A percentile compares a stretch with the other conserved stretches of the same genome.
Conservation (phyloP, 2,888 invertebrate species). For the Kuschelorhynchus macadamiae region DNA sequence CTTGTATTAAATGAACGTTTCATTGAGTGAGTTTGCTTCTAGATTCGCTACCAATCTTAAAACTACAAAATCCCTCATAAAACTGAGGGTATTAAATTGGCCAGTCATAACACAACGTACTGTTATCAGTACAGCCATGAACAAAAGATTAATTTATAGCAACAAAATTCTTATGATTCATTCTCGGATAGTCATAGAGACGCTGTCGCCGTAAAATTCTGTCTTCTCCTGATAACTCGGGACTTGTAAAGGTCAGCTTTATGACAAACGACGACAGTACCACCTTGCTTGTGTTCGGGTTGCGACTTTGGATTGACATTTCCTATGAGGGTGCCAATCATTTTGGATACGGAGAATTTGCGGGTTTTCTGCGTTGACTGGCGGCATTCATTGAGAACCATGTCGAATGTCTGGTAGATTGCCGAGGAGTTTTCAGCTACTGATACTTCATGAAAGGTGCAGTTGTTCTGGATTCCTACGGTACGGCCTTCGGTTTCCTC, state of each 20-base stretch:
- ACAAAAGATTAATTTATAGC: conserved; percentile 13
- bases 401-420: conserved; percentile 81
- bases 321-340: conserved; percentile 83
- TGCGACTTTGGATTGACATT: conserved; percentile 65
- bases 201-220: conserved; percentile 75
- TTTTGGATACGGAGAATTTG: conserved; percentile 84
- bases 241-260: conserved; percentile 74
- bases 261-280: conserved; percentile 75
- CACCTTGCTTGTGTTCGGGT: conserved; percentile 69
- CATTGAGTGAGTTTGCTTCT: not conserved
- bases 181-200: conserved; percentile 76
- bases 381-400: conserved; percentile 78
- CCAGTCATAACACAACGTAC: conserved; percentile 23
- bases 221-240: conserved; percentile 72
- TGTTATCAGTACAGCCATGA: conserved; percentile 20
- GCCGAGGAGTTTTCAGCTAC: conserved; percentile 84
- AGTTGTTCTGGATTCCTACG: conserved; percentile 77
- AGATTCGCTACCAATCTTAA: not conserved
- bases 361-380: conserved; percentile 72
- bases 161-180: conserved; percentile 41
- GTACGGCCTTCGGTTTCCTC: conserved; percentile 80
- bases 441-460: conserved; percentile 85
- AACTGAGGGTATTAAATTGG: conserved; percentile 60
- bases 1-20: too few species aligned
- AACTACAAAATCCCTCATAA: conserved; percentile 58